Base-by-base conservation (phyloP, 2,888 invertebrate genomes). In the Diadegma fenestrale region DNA sequence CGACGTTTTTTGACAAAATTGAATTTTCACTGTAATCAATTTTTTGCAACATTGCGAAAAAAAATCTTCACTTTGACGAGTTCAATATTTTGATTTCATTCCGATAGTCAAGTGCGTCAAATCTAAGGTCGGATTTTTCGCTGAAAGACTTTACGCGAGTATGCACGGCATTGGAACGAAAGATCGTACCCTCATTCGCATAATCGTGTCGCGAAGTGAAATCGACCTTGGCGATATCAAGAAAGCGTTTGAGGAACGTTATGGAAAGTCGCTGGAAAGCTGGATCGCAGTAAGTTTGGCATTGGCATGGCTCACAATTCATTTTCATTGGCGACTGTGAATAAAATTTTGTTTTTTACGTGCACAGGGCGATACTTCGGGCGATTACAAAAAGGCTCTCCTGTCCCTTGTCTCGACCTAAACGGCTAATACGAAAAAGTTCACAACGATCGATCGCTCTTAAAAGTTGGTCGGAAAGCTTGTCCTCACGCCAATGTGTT, bases 141-240 rank as follows among this genome's bases (percentile, higher is more conserved):
- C 99, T 54, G 98, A 98, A 94, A 96, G 98, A 89, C 95, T 99
- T 61, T 96, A 98, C 94, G 96, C 97, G 87, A 96, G 97, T 88
- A 98, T 99, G 98, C 97, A 97, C 94, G 99, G 99, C 66, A 91
- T 98, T 91, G 98, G 97, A 64, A 99, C 99, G 87, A 98, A 97
- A 92, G 98, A 99, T 94, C 97, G 97, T 93, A 98, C 98, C 84
- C 95, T 99, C 89, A 98, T 99, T 92, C 97, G 99, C 93, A 98
- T 99, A 91, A 94, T 98, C 88, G 98, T 98, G 79, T 97, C 98
- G 89, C 96, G 98, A 93, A 97, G 97, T 80, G 97, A 98, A 95
- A 98, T 98, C 90, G 99, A 99, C 94, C 95, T 99, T 91, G 98
- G 97, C 80, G 98, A 98, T 94, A 98, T 99, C 92, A 98, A 98